phyloP scores from a whole-genome alignment of 2,113 vertebrate genomes.

The Nycticorax nycticorax region DNA sequence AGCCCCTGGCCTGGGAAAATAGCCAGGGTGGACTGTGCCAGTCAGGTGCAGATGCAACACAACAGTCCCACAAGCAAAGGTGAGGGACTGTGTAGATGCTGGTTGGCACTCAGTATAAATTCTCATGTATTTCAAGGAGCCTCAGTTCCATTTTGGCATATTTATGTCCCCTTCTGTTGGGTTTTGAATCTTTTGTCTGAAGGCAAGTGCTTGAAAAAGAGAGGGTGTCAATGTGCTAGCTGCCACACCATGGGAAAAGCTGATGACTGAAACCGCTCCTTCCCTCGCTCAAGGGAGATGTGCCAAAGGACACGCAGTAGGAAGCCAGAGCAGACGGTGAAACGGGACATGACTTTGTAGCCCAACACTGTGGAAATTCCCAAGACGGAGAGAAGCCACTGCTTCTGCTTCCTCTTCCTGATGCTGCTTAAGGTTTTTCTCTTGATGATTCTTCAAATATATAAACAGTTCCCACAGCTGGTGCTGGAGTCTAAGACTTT shows the following conservation, averaged over 20 bases:
- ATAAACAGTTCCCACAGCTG: neutral
- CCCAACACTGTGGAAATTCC: neutral
- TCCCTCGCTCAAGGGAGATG: neutral
- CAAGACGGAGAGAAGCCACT: neutral
- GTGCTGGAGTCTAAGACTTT: neutral
- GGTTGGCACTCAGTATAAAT: neutral
- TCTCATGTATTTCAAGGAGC: neutral
- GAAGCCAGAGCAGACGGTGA: neutral
- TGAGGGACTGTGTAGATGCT: neutral
- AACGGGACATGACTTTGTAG: neutral
- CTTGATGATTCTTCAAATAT: neutral
- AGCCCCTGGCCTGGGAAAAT: neutral
- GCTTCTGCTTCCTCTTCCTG: constrained; percentile 19
- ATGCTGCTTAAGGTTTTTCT: neutral
- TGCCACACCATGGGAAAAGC: neutral
- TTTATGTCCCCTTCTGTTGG: neutral
- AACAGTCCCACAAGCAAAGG: fast-evolving
- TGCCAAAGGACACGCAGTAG: neutral
- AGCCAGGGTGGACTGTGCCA: neutral
- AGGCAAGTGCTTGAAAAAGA: neutral
- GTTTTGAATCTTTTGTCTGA: neutral
- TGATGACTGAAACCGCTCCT: neutral
- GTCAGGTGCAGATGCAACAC: neutral
- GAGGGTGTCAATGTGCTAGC: neutral
- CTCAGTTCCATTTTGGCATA: neutral